A percentile compares a stretch with the other conserved stretches of the same genome.
phyloP scores from a whole-genome alignment of 2,797 vertebrate species.

The Lepus townsendii region DNA sequence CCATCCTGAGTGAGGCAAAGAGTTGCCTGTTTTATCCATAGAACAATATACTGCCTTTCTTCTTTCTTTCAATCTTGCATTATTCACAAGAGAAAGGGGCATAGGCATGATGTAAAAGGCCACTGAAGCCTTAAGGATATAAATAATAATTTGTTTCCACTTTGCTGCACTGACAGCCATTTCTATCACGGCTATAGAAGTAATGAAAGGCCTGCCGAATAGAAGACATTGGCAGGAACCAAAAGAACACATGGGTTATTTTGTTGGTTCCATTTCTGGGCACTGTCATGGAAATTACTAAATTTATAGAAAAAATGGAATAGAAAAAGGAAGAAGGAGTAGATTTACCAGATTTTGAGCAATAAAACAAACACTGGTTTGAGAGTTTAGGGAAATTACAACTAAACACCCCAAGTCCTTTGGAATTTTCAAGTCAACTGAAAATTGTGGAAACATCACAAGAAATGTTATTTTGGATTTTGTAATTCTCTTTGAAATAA shows the following conservation, averaged over 20 bases:
- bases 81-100: not conserved
- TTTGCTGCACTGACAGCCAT: not conserved
- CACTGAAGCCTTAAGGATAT: not conserved
- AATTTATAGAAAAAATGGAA: constrained; percentile 41
- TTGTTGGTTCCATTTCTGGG: constrained; percentile 21
- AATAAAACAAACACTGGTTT: not conserved
- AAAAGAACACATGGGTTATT: not conserved
- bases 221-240: constrained; percentile 18
- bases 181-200: not conserved
- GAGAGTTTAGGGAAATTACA: not conserved
- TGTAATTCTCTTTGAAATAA: constrained; percentile 8
- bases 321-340: constrained; percentile 34
- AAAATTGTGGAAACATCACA: constrained; percentile 40
- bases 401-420: not conserved
- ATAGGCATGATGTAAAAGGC: not conserved
- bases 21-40: not conserved
- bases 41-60: not conserved
- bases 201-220: constrained; percentile 30
- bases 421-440: not conserved
- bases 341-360: not conserved
- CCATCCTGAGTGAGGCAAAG: not conserved
- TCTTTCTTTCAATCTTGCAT: constrained; percentile 9
- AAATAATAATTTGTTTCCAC: not conserved
- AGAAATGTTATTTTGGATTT: not conserved
- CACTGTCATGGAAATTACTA: not conserved